Base-by-base conservation (phyloP, 2,113 vertebrate species). In the Macquaria australasica region DNA sequence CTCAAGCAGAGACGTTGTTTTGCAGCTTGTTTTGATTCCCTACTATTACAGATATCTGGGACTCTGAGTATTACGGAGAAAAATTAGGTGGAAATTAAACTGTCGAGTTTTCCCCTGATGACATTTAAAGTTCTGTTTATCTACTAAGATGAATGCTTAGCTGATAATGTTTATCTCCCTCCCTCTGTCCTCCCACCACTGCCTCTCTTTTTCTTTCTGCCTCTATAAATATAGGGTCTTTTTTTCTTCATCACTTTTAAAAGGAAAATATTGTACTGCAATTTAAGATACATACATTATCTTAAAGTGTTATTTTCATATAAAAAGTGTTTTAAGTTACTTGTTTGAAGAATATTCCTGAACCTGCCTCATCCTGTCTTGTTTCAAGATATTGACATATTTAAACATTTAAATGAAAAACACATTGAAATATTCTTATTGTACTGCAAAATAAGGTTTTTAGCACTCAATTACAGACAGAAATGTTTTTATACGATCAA, bases 41-140 rank as follows among this genome's bases (percentile, higher is more conserved):
- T 15, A 56, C 72, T 69, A 10, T 28, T 10, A 31, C 51, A 68
- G 51, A 77, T 81, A 82, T 77, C 48, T 41, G 43, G 25, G 74
- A 76, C 37, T 50, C 23, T 8, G 23, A 89, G 56, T 77, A 72
- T 79, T 73, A 69, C 1, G 1, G 53, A 69, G 60, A 84, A 51
- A 74, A 80, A 89, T 63, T 43, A 43, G 23, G 20, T 34, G 56
- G 62, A 83, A 86, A 82, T 67, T 71, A 81, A 82, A 77, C 34
- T 77, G 85, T 84, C 31, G 8, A 1, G 71, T 84, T 84, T 77
- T 77, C 62, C 80, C 37, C 48, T n/a, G 79, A 66, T 62, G 80
- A 64, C 73, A 87, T 91, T 87, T 91, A 62, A 87, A 85, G 83
- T 89, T 59, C 15, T 86, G 85, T 86, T 90, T 84, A 89, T 88